Percentiles rank a stretch among this genome's conserved stretches.
phyloP scores from a whole-genome alignment of 1,140 invertebrate species.

The Drosophila nannoptera region DNA sequence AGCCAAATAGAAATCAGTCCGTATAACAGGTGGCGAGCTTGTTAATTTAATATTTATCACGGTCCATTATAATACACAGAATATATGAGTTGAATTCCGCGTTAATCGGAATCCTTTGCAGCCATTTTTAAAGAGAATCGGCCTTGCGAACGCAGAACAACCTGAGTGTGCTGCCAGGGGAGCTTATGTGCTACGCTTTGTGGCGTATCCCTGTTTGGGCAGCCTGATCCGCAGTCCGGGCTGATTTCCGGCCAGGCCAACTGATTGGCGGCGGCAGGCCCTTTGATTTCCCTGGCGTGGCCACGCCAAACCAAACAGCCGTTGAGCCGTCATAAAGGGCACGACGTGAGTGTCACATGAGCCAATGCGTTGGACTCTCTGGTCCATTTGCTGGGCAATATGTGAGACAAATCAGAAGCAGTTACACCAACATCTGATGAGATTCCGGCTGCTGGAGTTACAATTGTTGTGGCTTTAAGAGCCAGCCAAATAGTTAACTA shows the following conservation, averaged over 20 bases:
- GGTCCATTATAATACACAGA: no score
- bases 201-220: slow-evolving; percentile 19
- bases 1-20: slow-evolving; percentile 13
- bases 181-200: slow-evolving; percentile 14
- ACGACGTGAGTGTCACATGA: slow-evolving; percentile 36
- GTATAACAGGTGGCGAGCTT: not conserved
- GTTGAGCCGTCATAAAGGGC: slow-evolving; percentile 37
- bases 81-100: no score
- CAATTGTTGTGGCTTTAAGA: slow-evolving; percentile 34
- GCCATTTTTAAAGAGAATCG: no score
- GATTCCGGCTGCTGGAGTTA: slow-evolving; percentile 5
- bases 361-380: slow-evolving; percentile 18
- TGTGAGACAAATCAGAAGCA: slow-evolving; percentile 7
- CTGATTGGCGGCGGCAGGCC: slow-evolving; percentile 31
- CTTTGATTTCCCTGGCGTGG: slow-evolving; percentile 45
- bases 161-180: not conserved
- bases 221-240: slow-evolving; percentile 9
- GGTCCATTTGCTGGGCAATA: slow-evolving; percentile 13
- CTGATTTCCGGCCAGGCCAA: slow-evolving; percentile 15
- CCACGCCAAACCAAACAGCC: not conserved
- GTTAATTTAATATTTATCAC: not conserved
- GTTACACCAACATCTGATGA: slow-evolving; percentile 1
- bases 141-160: not conserved
- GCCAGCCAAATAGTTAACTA: slow-evolving; percentile 26
- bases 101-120: no score